Percentiles rank a stretch among this genome's conserved stretches.
Evolutionary conservation across 2,113 vertebrate species (phyloP).

Genomic region (Bos indicus): DNA sequence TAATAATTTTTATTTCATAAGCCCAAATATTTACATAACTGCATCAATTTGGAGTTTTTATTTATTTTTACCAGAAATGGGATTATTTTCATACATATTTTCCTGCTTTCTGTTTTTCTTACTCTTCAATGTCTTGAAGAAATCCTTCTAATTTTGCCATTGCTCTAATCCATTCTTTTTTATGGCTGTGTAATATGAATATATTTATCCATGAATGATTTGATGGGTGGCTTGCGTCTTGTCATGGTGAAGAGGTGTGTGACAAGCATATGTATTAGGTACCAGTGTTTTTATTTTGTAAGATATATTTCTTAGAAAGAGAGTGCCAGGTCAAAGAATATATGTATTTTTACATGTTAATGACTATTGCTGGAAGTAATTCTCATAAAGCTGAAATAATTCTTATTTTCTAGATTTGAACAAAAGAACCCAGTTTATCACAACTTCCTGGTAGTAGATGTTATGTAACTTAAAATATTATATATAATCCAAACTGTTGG

Average conservation of each 20-base stretch:
- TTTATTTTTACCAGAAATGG: neutral
- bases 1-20: neutral
- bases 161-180: neutral
- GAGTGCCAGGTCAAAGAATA: neutral
- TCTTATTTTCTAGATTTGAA: neutral
- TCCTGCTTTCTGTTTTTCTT: neutral
- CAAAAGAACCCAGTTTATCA: neutral
- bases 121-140: neutral
- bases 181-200: too few species aligned
- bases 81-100: neutral
- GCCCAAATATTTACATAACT: neutral
- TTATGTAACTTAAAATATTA: neutral
- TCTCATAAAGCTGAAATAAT: neutral
- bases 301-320: neutral
- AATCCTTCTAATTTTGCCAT: neutral
- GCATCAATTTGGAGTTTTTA: neutral
- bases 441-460: neutral
- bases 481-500: neutral
- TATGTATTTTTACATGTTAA: neutral
- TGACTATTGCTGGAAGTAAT: neutral
- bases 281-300: neutral
- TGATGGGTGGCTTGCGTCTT: too few species aligned
- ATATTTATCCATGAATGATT: neutral
- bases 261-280: neutral
- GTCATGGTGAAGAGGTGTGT: neutral